Evolutionary conservation across 1,140 invertebrate species (phyloP).

Genomic region (Tetramorium alpestre): DNA sequence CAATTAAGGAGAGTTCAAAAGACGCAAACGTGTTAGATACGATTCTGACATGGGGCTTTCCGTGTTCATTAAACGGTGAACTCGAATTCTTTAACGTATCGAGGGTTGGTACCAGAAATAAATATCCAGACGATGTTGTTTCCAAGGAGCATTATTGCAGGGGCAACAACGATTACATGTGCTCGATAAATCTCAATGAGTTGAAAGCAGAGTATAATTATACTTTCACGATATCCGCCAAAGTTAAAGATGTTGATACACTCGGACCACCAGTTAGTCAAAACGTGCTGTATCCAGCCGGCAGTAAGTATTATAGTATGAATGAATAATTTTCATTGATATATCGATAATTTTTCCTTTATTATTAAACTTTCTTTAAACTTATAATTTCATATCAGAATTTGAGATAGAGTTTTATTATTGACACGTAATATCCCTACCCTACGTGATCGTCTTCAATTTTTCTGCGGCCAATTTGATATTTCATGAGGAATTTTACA

Average conservation of each 20-base stretch:
- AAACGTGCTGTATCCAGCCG: constrained; percentile 76
- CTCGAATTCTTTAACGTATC: constrained; percentile 75
- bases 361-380: neutral
- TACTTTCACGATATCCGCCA: constrained; percentile 72
- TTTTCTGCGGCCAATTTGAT: neutral
- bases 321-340: neutral
- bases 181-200: constrained; percentile 67
- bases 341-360: neutral
- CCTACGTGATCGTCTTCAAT: neutral
- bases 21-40: constrained; percentile 75
- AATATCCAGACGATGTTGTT: constrained; percentile 48
- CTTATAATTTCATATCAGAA: neutral
- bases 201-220: constrained; percentile 78
- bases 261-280: constrained; percentile 57
- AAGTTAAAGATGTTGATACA: constrained; percentile 56
- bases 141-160: neutral
- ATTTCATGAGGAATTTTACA: neutral
- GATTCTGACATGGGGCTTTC: constrained; percentile 75
- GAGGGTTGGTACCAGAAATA: constrained; percentile 67
- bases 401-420: neutral
- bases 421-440: neutral
- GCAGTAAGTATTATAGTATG: constrained; percentile 73
- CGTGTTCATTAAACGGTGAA: constrained; percentile 75
- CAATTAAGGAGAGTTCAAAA: constrained; percentile 52
- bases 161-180: constrained; percentile 58